Base-by-base conservation (phyloP, 2,797 vertebrate species). In the Scyliorhinus canicula region DNA sequence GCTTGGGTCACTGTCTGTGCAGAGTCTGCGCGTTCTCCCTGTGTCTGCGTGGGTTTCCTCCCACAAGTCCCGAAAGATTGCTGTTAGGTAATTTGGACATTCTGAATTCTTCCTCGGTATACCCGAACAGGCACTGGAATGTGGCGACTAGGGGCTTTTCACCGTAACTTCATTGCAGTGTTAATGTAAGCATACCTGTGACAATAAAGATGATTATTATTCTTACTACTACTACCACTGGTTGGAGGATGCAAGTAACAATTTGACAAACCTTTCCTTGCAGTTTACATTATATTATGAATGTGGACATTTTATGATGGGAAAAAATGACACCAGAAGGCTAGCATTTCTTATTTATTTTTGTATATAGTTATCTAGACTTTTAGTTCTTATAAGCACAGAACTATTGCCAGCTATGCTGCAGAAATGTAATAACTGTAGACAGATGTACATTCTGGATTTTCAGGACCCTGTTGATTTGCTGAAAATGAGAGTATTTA, bases 381-480 rank as follows among this genome's bases (percentile, higher is more conserved):
- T 0, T n/a, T 57, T 91, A 40, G 63, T 24, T 88, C 63, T 91
- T 60, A n/a, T 57, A 63, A 91, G n/a, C 57, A 91, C 88, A 21
- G 16, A 24, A 44, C 2, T 65, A 91, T 91, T 91, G 88, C 19
- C 88, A 91, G 60, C 26, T 91, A 65, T 63, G 57, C 57, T 65
- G n/a, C 86, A 90, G n/a, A 90, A 90, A 21, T 90, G 57, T 57
- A 91, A 44, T 91, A 65, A 91, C 88, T 65, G n/a, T 91, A 65
- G 88, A 65, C 88, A 44, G 57, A 91, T 91, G 35, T 91, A 35
- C 55, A 63, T 91, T 91, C 35, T 60, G 24, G 88, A 91, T 91
- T 63, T 44, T 65, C 88, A 44, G n/a, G 57, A 91, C 57, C 1
- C 57, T 40, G 9, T 91, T 63, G 88, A 91, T 91, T 91, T 91